A percentile compares a stretch with the other conserved stretches of the same genome.
These are phyloP conservation scores for Arge pagana DNA, from an alignment of 2,888 invertebrate genomes.

Conservation along the genomic window DNA sequence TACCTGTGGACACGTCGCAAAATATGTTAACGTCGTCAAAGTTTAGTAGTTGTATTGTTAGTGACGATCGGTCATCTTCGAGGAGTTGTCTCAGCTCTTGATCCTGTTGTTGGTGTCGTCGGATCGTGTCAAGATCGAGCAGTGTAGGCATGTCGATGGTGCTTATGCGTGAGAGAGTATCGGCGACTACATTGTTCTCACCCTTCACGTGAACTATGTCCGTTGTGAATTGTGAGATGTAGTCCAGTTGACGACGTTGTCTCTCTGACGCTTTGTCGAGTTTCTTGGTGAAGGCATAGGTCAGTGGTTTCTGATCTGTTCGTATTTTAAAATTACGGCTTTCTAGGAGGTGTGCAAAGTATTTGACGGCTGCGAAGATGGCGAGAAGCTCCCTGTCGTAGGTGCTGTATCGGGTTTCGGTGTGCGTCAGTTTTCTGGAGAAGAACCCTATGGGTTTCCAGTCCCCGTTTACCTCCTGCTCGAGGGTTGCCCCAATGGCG, in stretches of 20 bases:
- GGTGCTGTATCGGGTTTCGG: constrained; percentile 30
- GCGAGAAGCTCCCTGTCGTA: constrained; percentile 28
- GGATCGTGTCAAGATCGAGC: not conserved
- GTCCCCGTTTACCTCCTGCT: not conserved
- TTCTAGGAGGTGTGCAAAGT: constrained; percentile 4
- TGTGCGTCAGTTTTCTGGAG: constrained; percentile 19
- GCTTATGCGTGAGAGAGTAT: constrained; percentile 12
- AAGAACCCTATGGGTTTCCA: constrained; percentile 19
- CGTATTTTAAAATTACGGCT: constrained; percentile 5
- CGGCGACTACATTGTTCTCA: constrained; percentile 21
- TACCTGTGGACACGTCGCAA: constrained; percentile 30
- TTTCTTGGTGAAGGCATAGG: constrained; percentile 5
- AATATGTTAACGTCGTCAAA: constrained; percentile 11
- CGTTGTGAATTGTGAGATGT: constrained; percentile 12
- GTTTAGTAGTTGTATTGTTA: not conserved
- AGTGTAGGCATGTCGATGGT: not conserved
- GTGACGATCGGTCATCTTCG: not conserved
- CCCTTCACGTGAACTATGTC: constrained; percentile 9
- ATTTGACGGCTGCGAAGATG: constrained; percentile 6
- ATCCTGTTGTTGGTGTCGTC: constrained; percentile 1
- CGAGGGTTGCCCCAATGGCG: not conserved
- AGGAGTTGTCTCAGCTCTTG: not conserved
- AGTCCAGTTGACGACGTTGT: constrained; percentile 1
- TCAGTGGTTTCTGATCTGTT: constrained; percentile 20
- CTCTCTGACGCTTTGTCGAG: not conserved